Base-by-base conservation (phyloP, 2,888 invertebrate species). In the Mechanitis messenoides region DNA sequence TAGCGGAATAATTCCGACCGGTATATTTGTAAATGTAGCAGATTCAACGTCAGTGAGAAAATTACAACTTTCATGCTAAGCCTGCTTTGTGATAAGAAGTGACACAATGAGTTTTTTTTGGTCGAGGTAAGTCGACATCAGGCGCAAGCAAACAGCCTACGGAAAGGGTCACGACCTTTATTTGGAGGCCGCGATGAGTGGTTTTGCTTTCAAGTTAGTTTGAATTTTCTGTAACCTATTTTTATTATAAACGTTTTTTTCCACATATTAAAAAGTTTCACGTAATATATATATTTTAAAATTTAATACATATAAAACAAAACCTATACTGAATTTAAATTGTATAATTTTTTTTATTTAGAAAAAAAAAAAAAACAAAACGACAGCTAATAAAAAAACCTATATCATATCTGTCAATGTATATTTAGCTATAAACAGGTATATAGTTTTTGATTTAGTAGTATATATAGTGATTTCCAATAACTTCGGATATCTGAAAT, bases 41-140 rank as follows among this genome's bases (percentile, higher is more conserved):
- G 74, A 74, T 81, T 79, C 78, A 80, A 82, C 81, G 77, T 74
- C 75, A 78, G 72, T 73, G 74, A 74, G 76, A 76, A 80, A 83
- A 82, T 85, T 81, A 83, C 78, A 80, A 82, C 68, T 82, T 80
- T 79, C 74, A 77, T 78, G 77, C 75, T 73, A 72, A 80, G 74
- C 74, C 73, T 71, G 78, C 72, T 82, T 80, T 83, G 76, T 82
- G 80, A 78, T 82, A 81, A 82, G 82, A 81, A 80, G 80, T 79
- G 76, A 75, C 80, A 85, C 85, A 87, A 86, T 87, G 83, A 83
- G 83, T 81, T 87, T 85, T 84, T 84, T 86, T 84, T 80, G 83
- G 84, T 75, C 79, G 78, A 79, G 71, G 78, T 74, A 72, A 80
- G 81, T 80, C 82, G 80, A 84, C 84, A 83, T 75, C 73, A 75